phyloP scores from a whole-genome alignment of 1,140 invertebrate genomes.

The Pseudomyrmex flavicornis region DNA sequence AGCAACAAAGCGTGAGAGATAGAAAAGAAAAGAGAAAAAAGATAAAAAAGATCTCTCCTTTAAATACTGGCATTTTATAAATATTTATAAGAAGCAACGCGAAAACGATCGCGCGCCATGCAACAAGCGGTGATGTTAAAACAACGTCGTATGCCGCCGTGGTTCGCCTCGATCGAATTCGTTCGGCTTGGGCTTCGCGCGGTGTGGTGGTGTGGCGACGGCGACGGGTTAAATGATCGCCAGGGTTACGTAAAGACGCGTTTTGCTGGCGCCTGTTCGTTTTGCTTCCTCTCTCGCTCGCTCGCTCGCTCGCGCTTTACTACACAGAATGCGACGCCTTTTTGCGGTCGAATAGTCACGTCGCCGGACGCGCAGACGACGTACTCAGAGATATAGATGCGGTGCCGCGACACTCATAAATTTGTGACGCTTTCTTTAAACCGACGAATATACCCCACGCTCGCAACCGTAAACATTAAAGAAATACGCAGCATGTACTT shows the following conservation, averaged over 20 bases:
- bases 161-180: conserved; percentile 54
- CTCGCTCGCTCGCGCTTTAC: conserved; percentile 46
- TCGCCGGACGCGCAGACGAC: conserved; percentile 34
- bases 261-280: conserved; percentile 75
- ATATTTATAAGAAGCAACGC: too few species aligned
- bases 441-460: not conserved
- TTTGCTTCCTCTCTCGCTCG: conserved; percentile 54
- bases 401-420: conserved; percentile 24
- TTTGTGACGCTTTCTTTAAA: conserved; percentile 36
- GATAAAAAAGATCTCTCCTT: too few species aligned
- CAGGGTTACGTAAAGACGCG: conserved; percentile 76
- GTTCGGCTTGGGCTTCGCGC: conserved; percentile 29
- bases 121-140: not conserved
- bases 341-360: conserved; percentile 55
- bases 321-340: conserved; percentile 66
- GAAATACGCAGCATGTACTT: not conserved
- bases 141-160: not conserved
- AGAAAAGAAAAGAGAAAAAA: too few species aligned
- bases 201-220: not conserved
- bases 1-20: too few species aligned
- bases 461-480: not conserved
- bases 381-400: not conserved
- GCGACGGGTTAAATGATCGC: conserved; percentile 72
- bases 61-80: too few species aligned
- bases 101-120: not conserved